Evolutionary conservation across 2,113 vertebrate species (phyloP).

Genomic region (Melanocharis versteri): DNA sequence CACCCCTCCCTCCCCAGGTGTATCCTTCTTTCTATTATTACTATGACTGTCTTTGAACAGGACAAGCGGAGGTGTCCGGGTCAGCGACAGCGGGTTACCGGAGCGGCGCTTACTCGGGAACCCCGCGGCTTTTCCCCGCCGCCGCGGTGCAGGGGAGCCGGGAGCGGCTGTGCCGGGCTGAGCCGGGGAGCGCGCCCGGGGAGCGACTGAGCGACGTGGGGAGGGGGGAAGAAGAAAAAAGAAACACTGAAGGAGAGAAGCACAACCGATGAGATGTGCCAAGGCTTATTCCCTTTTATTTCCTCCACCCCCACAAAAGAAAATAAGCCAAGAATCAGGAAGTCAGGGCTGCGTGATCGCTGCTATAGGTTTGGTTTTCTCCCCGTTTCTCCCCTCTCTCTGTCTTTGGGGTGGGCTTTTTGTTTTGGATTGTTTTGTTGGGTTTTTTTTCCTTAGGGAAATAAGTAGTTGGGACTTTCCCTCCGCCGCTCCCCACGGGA

Average conservation of each 20-base stretch:
- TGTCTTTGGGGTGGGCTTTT: not conserved
- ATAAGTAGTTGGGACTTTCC: not conserved
- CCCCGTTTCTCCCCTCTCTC: not conserved
- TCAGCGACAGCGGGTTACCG: not conserved
- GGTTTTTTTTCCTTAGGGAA: not conserved
- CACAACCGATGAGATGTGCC: not conserved
- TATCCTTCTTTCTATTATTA: not conserved
- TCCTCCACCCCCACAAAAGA: slow-evolving; percentile 36
- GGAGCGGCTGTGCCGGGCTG: not conserved
- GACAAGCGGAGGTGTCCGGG: not conserved
- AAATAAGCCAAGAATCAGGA: slow-evolving; percentile 43
- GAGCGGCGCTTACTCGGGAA: not conserved
- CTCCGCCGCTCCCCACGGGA: not conserved
- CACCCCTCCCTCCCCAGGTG: not conserved
- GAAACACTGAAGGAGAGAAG: not conserved
- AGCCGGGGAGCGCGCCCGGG: not conserved
- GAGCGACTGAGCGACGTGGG: not conserved
- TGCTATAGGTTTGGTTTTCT: not conserved
- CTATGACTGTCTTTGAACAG: too few species aligned
- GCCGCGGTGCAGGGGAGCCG: not conserved
- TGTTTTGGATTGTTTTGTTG: not conserved
- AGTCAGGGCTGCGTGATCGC: not conserved
- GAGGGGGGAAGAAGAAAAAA: not conserved
- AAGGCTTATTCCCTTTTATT: slow-evolving; percentile 30
- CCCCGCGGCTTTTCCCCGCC: not conserved